phyloP scores from a whole-genome alignment of 1,140 invertebrate species.

The Armadillidium nasatum region DNA sequence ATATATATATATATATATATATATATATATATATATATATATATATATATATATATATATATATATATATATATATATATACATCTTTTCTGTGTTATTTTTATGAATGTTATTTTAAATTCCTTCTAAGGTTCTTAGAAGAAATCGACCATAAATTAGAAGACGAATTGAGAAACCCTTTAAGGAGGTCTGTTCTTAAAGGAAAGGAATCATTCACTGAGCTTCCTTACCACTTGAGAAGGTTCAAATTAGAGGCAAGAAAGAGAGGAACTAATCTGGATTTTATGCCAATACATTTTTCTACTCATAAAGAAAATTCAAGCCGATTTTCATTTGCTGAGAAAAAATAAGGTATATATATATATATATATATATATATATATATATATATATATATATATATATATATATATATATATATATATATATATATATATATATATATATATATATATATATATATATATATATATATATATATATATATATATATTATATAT shows the following conservation, averaged over 20 bases:
- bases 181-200: not conserved
- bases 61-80: too few relatives aligned
- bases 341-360: slow-evolving; percentile 28
- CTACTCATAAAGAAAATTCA: slow-evolving; percentile 21
- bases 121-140: slow-evolving; percentile 28
- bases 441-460: too few relatives aligned
- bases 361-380: too few relatives aligned
- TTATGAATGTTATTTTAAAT: not conserved
- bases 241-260: slow-evolving; percentile 19
- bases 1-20: too few relatives aligned
- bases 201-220: not conserved
- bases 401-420: too few relatives aligned
- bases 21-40: too few relatives aligned
- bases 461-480: too few relatives aligned
- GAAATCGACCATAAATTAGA: slow-evolving; percentile 33
- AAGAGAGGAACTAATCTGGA: slow-evolving; percentile 30
- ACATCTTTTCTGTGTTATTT: too few relatives aligned
- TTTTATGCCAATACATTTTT: slow-evolving; percentile 32
- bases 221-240: slow-evolving; percentile 18
- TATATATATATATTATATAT: too few relatives aligned
- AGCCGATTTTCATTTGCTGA: slow-evolving; percentile 23
- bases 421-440: too few relatives aligned
- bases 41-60: too few relatives aligned
- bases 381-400: too few relatives aligned
- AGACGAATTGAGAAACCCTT: slow-evolving; percentile 29